Percentiles rank a stretch among this genome's conserved stretches.
phyloP scores from a whole-genome alignment of 2,888 invertebrate species.

The Mythimna ferrago region DNA sequence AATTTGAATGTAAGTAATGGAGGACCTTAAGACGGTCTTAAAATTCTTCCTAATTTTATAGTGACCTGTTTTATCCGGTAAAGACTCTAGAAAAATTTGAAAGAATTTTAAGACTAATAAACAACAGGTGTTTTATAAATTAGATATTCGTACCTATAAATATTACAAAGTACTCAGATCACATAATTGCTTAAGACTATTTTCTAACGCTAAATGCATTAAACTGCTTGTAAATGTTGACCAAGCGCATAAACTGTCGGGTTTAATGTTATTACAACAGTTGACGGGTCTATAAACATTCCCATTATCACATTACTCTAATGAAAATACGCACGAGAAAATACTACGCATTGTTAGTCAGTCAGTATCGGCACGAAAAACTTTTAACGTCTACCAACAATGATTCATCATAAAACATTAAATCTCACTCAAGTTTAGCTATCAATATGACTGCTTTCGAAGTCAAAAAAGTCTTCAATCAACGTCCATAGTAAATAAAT shows the following conservation, averaged over 20 bases:
- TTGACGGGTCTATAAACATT: slow-evolving; percentile 53
- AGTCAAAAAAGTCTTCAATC: slow-evolving; percentile 48
- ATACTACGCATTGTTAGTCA: slow-evolving; percentile 12
- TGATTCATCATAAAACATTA: slow-evolving; percentile 45
- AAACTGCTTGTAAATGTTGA: slow-evolving; percentile 34
- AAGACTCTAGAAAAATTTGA: not conserved
- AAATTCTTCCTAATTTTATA: no score
- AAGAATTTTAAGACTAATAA: no score
- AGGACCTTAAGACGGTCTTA: not conserved
- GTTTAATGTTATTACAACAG: slow-evolving; percentile 51
- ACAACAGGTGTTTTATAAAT: not conserved
- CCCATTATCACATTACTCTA: slow-evolving; percentile 41
- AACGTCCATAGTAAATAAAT: slow-evolving; percentile 53
- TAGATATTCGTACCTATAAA: not conserved
- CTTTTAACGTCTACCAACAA: slow-evolving; percentile 20
- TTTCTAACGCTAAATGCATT: slow-evolving; percentile 42
- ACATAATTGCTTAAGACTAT: slow-evolving; percentile 18
- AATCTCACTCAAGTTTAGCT: slow-evolving; percentile 23
- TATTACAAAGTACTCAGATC: slow-evolving; percentile 3
- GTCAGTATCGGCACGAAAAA: slow-evolving; percentile 3
- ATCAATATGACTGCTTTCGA: slow-evolving; percentile 24
- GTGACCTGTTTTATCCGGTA: not conserved
- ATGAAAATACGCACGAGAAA: slow-evolving; percentile 42
- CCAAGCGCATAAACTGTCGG: slow-evolving; percentile 40
- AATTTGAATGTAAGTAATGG: not conserved